phyloP scores from a whole-genome alignment of 1,140 invertebrate genomes.

The Bombyx mori region DNA sequence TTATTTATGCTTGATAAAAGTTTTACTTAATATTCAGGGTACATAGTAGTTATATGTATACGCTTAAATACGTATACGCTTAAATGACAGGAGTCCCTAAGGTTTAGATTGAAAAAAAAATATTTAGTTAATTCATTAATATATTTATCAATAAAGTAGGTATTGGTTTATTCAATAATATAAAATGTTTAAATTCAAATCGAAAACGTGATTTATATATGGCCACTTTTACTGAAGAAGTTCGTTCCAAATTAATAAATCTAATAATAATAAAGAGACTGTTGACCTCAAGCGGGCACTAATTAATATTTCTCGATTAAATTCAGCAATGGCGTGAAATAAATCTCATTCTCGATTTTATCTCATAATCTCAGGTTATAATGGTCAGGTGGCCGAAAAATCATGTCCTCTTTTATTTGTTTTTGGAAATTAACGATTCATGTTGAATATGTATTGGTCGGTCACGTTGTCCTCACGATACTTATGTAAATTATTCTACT shows the following conservation, averaged over 20 bases:
- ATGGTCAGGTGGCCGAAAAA: constrained; percentile 35
- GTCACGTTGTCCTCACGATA: constrained; percentile 38
- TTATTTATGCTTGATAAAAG: no score
- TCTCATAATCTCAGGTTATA: constrained; percentile 25
- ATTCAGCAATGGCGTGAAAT: constrained; percentile 28
- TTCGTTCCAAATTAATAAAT: constrained; percentile 6
- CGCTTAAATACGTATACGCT: no score
- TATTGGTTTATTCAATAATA: no score
- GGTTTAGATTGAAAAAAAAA: no score
- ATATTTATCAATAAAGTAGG: no score
- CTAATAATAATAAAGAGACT: constrained; percentile 39
- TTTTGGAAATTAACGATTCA: constrained; percentile 42
- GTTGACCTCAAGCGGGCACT: constrained; percentile 41
- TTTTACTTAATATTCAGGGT: no score
- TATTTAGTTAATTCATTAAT: no score
- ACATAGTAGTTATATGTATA: no score
- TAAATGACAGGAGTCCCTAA: no score
- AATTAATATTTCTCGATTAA: constrained; percentile 50
- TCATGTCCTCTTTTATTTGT: constrained; percentile 35
- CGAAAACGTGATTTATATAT: no score
- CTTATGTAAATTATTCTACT: constrained; percentile 42
- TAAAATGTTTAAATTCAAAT: no score
- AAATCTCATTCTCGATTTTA: constrained; percentile 37
- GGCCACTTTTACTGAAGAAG: constrained; percentile 2
- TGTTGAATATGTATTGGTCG: constrained; percentile 34